Base-by-base conservation (phyloP, 2,113 vertebrate species). In the Callopanchax toddi region DNA sequence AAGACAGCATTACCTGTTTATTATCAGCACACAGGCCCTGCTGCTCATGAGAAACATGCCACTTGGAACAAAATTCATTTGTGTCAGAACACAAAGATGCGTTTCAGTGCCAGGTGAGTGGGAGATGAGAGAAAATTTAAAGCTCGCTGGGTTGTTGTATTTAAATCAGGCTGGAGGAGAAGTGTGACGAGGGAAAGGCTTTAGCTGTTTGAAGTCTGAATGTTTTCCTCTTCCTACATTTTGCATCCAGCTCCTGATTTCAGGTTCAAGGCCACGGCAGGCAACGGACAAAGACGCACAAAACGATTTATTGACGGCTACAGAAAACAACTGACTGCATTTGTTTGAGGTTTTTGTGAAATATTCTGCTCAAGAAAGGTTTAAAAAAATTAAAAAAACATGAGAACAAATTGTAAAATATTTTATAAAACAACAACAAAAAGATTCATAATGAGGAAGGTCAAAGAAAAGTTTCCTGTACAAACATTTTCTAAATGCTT, bases 111-210 rank as follows among this genome's bases (percentile, higher is more conserved):
- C 53, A 61, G 65, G 49, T 74, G 71, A 78, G 63, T 56, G 51
- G 2, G 11, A 58, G 49, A 66, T 65, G 26, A 43, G 36, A 78
- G 53, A n/a, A 66, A 59, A 56, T 83, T 85, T 69, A 72, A 74
- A 74, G 60, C 57, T 50, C 12, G 18, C 44, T 55, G 66, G 55
- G 44, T 36, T 69, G 60, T 49, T 32, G 25, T 60, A 64, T 78
- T 81, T 37, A 85, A 80, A 82, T 82, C 36, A 78, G 60, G 44
- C 53, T 76, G 70, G 60, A 70, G 57, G 67, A 52, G 32, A 62
- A 39, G 39, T 46, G 39, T 45, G 9, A 52, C 42, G 6, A n/a
- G 59, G 58, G 60, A 75, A 59, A 11, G 34, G 40, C 58, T 60
- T 15, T 63, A 54, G 63, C 64, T 75, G 74, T 67, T 79, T 83